Percentiles rank a stretch among this genome's conserved stretches.
Conservation (phyloP, 1,140 invertebrate genomes). For the Tribolium castaneum region DNA sequence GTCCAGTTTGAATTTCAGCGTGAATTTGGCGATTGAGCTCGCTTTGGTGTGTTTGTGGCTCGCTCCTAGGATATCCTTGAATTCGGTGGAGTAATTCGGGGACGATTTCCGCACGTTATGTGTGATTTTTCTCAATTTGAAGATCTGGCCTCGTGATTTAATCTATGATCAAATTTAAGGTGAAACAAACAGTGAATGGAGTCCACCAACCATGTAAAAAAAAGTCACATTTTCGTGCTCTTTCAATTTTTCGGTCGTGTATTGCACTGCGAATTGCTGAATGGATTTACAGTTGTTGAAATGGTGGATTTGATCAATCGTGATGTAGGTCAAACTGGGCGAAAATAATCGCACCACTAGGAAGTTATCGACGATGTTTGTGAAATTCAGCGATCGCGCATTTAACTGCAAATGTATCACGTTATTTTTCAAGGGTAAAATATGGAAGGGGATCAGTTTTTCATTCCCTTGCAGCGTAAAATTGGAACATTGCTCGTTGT, state of each 20-base stretch:
- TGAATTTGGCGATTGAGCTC: constrained; percentile 47
- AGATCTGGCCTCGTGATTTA: constrained; percentile 36
- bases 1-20: constrained; percentile 52
- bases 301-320: constrained; percentile 42
- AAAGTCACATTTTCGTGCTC: constrained; percentile 54
- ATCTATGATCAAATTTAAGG: background rate
- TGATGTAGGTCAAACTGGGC: constrained; percentile 53
- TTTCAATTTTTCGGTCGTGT: constrained; percentile 52
- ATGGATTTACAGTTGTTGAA: constrained; percentile 47
- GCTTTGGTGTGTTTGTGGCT: constrained; percentile 52
- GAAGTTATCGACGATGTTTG: constrained; percentile 48
- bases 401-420: constrained; percentile 55
- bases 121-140: constrained; percentile 46
- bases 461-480: constrained; percentile 50
- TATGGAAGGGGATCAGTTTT: constrained; percentile 48
- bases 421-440: constrained; percentile 57
- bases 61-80: constrained; percentile 51
- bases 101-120: constrained; percentile 48
- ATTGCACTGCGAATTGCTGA: constrained; percentile 55
- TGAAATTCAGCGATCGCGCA: constrained; percentile 56
- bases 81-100: constrained; percentile 44
- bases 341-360: constrained; percentile 54
- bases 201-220: constrained; percentile 55
- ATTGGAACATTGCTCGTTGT: constrained; percentile 55
- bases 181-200: no score